Conservation (phyloP, 2,113 vertebrate genomes). For the Ornithorhynchus anatinus region DNA sequence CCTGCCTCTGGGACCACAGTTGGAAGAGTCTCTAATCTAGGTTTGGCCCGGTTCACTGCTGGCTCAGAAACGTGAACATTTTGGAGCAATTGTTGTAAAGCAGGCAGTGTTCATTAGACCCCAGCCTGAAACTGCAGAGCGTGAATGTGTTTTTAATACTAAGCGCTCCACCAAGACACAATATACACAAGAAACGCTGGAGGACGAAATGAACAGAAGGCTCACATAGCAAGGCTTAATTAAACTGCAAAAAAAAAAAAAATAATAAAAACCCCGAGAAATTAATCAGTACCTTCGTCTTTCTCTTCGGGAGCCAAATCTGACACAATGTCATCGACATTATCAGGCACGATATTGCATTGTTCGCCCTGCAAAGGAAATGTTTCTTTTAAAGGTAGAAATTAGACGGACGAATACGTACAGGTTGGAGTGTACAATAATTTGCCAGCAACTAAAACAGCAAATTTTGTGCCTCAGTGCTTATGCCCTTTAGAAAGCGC, state of each 20-base stretch:
- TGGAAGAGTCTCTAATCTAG: too few species aligned
- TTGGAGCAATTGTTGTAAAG: too few species aligned
- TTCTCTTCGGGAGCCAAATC: conserved; percentile 97
- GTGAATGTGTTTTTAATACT: too few species aligned
- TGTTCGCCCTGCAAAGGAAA: conserved; percentile 89
- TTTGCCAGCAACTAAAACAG: neutral
- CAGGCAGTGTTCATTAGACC: too few species aligned
- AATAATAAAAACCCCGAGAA: too few species aligned
- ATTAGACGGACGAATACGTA: neutral
- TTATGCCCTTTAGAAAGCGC: neutral
- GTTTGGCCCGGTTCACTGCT: too few species aligned
- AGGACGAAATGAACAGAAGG: conserved; percentile 32
- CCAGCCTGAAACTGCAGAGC: too few species aligned
- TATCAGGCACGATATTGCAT: conserved; percentile 97
- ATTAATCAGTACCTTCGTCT: conserved; percentile 89
- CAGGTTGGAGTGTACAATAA: neutral
- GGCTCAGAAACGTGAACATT: too few species aligned
- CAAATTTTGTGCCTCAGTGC: neutral
- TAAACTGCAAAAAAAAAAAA: neutral
- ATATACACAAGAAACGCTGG: neutral
- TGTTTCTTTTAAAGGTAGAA: conserved; percentile 3
- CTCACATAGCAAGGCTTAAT: conserved; percentile 9
- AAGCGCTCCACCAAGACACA: neutral
- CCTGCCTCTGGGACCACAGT: too few species aligned
- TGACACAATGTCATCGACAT: conserved; percentile 96